These are phyloP conservation scores for Setipinna tenuifilis DNA, from an alignment of 2,797 vertebrate genomes.

Conservation along the genomic window DNA sequence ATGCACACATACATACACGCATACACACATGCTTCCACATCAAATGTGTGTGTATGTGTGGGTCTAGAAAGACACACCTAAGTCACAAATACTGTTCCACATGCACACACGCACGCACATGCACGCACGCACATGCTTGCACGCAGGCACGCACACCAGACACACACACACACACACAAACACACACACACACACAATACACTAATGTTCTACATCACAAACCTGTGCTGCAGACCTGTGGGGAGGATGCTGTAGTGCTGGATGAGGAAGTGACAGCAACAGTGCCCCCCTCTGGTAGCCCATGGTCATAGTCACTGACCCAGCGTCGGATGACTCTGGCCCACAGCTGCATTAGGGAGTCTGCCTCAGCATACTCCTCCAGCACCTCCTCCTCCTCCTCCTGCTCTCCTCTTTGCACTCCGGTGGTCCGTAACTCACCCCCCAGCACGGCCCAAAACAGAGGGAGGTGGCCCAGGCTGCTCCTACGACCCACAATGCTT, in stretches of 20 bases:
- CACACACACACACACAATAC: no score
- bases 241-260: neutral
- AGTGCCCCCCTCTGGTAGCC: conserved; percentile 43
- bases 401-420: conserved; percentile 38
- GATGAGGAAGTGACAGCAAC: conserved; percentile 22
- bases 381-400: conserved; percentile 46
- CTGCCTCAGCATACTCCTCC: conserved; percentile 52
- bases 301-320: conserved; percentile 59
- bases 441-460: conserved; percentile 58
- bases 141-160: no score
- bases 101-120: neutral
- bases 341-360: conserved; percentile 59
- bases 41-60: no score
- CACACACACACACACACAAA: no score
- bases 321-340: conserved; percentile 57
- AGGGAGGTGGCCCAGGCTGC: conserved; percentile 43
- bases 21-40: neutral
- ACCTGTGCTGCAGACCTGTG: conserved; percentile 29
- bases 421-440: conserved; percentile 54
- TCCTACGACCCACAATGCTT: conserved; percentile 44
- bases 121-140: neutral
- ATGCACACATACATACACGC: neutral
- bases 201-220: neutral
- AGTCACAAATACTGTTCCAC: no score
- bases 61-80: neutral